Base-by-base conservation (phyloP, 2,888 invertebrate genomes). In the Troides aeacus region DNA sequence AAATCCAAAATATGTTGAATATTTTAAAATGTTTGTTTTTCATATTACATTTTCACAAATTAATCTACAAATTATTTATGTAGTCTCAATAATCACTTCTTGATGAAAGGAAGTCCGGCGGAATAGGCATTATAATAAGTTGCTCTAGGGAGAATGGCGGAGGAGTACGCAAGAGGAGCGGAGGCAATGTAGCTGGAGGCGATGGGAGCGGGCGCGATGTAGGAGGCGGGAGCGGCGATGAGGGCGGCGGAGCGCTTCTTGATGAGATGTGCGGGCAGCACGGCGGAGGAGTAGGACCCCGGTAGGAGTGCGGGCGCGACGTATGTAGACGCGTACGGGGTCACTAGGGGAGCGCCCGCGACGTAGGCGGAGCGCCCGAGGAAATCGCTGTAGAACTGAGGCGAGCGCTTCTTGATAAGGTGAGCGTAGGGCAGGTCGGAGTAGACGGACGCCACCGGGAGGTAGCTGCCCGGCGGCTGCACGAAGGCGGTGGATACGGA, bases 351-450 rank as follows among this genome's bases (percentile, higher is more conserved):
- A 21, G n/a, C 57, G 21, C 57, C 23, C 57, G 57, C n/a, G 21
- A 50, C 0, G 21, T 21, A 57, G 10, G 57, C 57, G n/a, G 57
- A 21, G 57, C 57, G 57, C 0, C n/a, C 50, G 50, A 57, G 5
- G 57, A 42, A 83, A 63, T 46, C 50, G 63, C 46, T 21, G 57
- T 18, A 57, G 4, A 62, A 50, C 30, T 63, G 63, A 15, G 68
- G 58, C 36, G 68, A 42, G 5, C 92, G 85, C 78, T 92, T 92
- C 76, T 83, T 82, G 78, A 78, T 77, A 63, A 74, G 61, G 59
- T 78, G 77, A 0, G 66, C 56, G 62, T 73, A 56, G 36, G 74
- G 74, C 82, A 84, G 70, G 46, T 81, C 75, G 59, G 72, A 50
- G 56, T 56, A 71, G 46, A 74, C 30, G 82, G 82, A n/a, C 81